A percentile compares a stretch with the other conserved stretches of the same genome.
Evolutionary conservation across 2,888 invertebrate genomes (phyloP).

Genomic region (Andrena praecox): DNA sequence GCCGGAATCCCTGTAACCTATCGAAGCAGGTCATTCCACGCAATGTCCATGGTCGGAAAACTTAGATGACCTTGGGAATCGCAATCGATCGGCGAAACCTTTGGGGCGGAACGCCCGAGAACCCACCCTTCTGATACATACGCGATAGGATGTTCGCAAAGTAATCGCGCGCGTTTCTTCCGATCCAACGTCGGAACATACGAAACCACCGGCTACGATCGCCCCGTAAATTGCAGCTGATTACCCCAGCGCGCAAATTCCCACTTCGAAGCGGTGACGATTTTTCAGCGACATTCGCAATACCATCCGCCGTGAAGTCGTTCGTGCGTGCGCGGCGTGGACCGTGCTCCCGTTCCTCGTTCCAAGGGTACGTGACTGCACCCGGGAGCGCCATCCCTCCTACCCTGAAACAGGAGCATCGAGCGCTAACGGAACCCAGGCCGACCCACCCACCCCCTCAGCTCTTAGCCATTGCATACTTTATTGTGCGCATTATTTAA

Average conservation of each 20-base stretch:
- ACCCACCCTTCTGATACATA: conserved; percentile 59
- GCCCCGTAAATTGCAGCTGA: too few relatives aligned
- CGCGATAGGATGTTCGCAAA: conserved; percentile 52
- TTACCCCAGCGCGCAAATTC: not conserved
- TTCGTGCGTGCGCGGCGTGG: conserved; percentile 50
- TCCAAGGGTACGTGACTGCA: conserved; percentile 73
- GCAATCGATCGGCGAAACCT: conserved; percentile 73
- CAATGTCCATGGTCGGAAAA: conserved; percentile 71
- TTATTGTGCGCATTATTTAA: conserved; percentile 83
- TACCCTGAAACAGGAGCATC: conserved; percentile 54
- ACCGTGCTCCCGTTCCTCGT: conserved; percentile 50
- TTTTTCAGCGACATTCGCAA: not conserved
- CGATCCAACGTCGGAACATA: not conserved
- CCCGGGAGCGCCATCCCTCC: conserved; percentile 71
- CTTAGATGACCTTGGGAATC: conserved; percentile 76
- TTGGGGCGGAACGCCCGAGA: conserved; percentile 48
- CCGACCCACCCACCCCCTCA: conserved; percentile 46
- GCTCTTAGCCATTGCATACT: conserved; percentile 75
- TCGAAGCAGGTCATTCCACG: conserved; percentile 74
- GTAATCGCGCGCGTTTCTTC: conserved; percentile 33
- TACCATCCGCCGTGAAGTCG: not conserved
- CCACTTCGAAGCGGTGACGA: not conserved
- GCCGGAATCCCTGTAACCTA: conserved; percentile 72
- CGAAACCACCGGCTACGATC: not conserved
- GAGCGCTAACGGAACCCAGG: conserved; percentile 64